Evolutionary conservation across 2,797 vertebrate species (phyloP), one percentile per base, ranked within the genome.

Genomic region (Erithacus rubecula): DNA sequence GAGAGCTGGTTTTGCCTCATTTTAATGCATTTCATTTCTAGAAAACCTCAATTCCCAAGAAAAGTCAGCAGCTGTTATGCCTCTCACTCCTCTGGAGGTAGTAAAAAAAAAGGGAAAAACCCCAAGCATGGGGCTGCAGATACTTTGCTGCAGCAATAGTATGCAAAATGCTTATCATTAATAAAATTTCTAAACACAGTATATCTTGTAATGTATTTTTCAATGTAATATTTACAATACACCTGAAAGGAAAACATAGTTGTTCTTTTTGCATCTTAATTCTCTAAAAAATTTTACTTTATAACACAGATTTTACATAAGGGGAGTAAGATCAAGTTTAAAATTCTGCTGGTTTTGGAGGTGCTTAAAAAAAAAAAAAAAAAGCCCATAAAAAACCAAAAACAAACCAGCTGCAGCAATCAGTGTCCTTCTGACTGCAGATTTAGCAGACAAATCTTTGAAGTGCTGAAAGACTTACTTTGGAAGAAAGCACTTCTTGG

Each of bases 391-490:
- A 51, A 51, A 47, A 37, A 5, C 19, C 37, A 43, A 53, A n/a
- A 26, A 63, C 17, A 71, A 83, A 68, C 19, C 26, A 2, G 46
- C 81, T 59, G 3, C 9, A 3, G 62, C 76, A 52, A 67, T 46
- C 58, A 58, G 9, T 9, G 10, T 52, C 75, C 58, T 51, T 86
- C 47, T 37, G 62, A 85, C 75, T 91, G 49, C 69, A 64, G 51
- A 89, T 63, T 86, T 52, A 77, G 34, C 75, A 62, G 83, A 65
- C 77, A 70, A 79, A 91, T 93, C 79, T 92, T 30, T 93, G 52
- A 87, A 88, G 89, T 84, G 96, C 79, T 94, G 80, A 93, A 93
- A 93, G 94, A 63, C 83, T 82, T 62, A 87, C 83, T 91, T 75
- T 65, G 87, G 90, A 92, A 88, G 63, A 80, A 78, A 88, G 47